Conservation (phyloP, 2,113 vertebrate species). For the Nycticryphes semicollaris region DNA sequence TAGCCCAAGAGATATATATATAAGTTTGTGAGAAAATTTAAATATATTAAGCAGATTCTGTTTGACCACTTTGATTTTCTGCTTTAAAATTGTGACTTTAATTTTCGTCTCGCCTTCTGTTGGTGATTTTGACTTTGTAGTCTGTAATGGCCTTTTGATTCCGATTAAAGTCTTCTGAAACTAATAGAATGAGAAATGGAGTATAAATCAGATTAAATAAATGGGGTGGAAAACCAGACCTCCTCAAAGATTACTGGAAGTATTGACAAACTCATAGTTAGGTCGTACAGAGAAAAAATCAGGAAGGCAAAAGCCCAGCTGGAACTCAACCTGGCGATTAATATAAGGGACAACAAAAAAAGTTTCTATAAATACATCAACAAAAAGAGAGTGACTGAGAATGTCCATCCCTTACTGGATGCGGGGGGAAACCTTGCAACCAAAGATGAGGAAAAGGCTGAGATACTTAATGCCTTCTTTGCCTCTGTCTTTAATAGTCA, state of each 20-base stretch:
- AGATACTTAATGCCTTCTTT: no score
- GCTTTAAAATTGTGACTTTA: background rate
- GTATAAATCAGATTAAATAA: background rate
- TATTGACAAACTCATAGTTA: background rate
- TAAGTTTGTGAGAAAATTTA: background rate
- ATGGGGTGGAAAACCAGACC: background rate
- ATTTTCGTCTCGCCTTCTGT: background rate
- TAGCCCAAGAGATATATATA: background rate
- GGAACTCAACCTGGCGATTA: no score
- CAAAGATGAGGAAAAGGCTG: no score
- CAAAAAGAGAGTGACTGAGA: no score
- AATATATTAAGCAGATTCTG: background rate
- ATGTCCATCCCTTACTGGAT: no score
- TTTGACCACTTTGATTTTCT: background rate
- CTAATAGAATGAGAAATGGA: background rate
- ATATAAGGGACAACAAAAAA: no score
- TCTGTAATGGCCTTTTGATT: background rate
- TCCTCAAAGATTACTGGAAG: background rate
- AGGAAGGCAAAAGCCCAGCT: no score
- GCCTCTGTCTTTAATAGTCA: no score
- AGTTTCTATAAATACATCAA: no score
- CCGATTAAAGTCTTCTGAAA: background rate
- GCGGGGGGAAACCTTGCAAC: no score
- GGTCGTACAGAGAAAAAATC: no score
- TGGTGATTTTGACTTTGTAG: background rate